phyloP scores from a whole-genome alignment of 2,888 invertebrate species.

The Rotaria socialis region DNA sequence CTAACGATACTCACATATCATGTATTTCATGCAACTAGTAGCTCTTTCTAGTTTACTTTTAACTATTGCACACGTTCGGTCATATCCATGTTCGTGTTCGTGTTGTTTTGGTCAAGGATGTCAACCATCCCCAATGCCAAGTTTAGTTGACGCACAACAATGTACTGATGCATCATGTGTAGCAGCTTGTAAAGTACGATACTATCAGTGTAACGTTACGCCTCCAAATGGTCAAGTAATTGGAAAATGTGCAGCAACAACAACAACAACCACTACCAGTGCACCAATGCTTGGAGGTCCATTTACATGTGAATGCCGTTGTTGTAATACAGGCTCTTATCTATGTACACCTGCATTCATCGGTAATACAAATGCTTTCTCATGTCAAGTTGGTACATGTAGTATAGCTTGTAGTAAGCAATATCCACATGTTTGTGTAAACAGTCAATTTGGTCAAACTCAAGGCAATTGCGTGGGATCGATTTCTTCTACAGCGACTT shows the following conservation, averaged over 20 bases:
- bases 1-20: neutral
- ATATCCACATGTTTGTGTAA: constrained; percentile 9
- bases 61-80: neutral
- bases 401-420: neutral
- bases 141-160: neutral
- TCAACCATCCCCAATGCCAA: neutral
- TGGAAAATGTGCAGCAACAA: neutral
- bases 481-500: neutral
- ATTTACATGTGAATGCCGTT: neutral
- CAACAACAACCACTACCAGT: neutral
- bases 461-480: neutral
- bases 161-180: neutral
- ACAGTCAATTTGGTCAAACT: neutral
- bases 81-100: neutral
- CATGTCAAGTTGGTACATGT: neutral
- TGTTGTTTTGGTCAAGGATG: neutral
- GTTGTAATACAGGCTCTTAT: neutral
- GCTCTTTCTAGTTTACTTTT: neutral
- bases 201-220: neutral
- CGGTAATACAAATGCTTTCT: neutral
- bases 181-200: neutral
- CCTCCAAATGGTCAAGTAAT: neutral
- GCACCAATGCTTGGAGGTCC: neutral
- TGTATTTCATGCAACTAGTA: neutral
- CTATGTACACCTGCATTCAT: neutral